Conservation (phyloP, 2,888 invertebrate species). For the Spisula solida region DNA sequence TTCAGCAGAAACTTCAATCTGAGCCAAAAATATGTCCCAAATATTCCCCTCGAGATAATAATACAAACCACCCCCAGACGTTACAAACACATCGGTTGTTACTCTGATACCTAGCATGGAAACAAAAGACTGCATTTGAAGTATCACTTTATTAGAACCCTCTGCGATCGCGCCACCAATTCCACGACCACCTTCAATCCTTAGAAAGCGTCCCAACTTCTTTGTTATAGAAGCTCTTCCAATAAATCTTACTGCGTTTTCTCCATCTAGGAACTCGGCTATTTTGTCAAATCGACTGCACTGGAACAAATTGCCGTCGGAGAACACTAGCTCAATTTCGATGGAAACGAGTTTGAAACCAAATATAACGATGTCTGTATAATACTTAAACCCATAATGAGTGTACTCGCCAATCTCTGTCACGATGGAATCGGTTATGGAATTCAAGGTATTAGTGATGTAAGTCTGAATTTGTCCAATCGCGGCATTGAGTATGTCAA, state of each 20-base stretch:
- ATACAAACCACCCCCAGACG: conserved; percentile 43
- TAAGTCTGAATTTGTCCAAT: not conserved
- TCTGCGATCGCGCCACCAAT: conserved; percentile 49
- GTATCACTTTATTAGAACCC: conserved; percentile 31
- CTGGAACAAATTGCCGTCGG: conserved; percentile 30
- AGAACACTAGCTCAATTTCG: conserved; percentile 59
- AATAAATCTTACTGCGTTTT: conserved; percentile 49
- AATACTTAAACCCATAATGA: conserved; percentile 24
- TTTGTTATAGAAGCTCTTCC: not conserved
- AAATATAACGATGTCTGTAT: not conserved
- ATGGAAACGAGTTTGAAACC: conserved; percentile 36
- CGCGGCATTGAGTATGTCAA: not conserved
- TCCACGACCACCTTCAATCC: conserved; percentile 16
- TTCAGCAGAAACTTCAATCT: conserved; percentile 59
- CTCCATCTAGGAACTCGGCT: conserved; percentile 48
- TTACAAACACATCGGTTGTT: conserved; percentile 58
- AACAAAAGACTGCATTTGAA: conserved; percentile 52
- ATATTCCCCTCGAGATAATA: conserved; percentile 63
- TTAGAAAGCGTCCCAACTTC: conserved; percentile 45
- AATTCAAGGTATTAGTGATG: not conserved
- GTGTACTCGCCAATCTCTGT: conserved; percentile 36
- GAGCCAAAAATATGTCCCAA: conserved; percentile 63
- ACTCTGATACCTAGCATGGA: conserved; percentile 52
- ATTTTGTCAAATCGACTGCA: conserved; percentile 64
- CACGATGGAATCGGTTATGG: not conserved